These are phyloP conservation scores for Tribolium madens DNA, from an alignment of 1,140 invertebrate genomes.

Conservation along the genomic window DNA sequence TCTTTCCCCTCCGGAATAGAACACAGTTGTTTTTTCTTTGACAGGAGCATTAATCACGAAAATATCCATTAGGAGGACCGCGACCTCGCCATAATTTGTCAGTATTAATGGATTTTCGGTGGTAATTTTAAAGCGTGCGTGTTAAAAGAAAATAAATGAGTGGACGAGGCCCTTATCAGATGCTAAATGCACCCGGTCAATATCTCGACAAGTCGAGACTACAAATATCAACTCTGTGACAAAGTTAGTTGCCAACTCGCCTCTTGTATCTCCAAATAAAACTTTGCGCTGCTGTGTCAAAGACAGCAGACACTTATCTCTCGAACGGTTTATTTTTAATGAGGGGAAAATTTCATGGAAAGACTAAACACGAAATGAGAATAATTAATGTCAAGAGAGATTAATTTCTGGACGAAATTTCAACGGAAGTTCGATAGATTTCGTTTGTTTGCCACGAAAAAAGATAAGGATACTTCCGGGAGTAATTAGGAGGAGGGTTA, in stretches of 20 bases:
- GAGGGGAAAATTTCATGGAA: constrained; percentile 18
- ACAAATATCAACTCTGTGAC: constrained; percentile 32
- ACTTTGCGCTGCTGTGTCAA: constrained; percentile 20
- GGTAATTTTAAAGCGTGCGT: constrained; percentile 10
- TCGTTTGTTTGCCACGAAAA: constrained; percentile 2
- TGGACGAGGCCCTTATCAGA: background rate
- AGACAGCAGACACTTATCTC: constrained; percentile 14
- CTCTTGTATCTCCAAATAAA: constrained; percentile 37
- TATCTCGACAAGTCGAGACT: background rate
- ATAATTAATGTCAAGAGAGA: constrained; percentile 24
- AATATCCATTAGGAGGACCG: constrained; percentile 27
- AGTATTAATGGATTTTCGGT: constrained; percentile 26
- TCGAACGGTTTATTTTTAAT: constrained; percentile 38
- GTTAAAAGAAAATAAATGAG: background rate
- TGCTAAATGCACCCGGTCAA: background rate
- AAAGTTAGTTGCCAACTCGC: constrained; percentile 32
- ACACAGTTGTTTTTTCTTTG: constrained; percentile 33
- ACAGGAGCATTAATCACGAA: constrained; percentile 20
- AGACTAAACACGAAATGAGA: constrained; percentile 15
- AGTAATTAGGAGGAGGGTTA: constrained; percentile 17
- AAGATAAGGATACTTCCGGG: constrained; percentile 12
- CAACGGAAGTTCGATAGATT: background rate
- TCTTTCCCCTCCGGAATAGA: constrained; percentile 10
- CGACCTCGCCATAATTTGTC: constrained; percentile 30
- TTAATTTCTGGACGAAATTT: constrained; percentile 17